These are phyloP conservation scores for Hypsibius dujardini DNA, from an alignment of 1,140 invertebrate species.

Conservation along the genomic window DNA sequence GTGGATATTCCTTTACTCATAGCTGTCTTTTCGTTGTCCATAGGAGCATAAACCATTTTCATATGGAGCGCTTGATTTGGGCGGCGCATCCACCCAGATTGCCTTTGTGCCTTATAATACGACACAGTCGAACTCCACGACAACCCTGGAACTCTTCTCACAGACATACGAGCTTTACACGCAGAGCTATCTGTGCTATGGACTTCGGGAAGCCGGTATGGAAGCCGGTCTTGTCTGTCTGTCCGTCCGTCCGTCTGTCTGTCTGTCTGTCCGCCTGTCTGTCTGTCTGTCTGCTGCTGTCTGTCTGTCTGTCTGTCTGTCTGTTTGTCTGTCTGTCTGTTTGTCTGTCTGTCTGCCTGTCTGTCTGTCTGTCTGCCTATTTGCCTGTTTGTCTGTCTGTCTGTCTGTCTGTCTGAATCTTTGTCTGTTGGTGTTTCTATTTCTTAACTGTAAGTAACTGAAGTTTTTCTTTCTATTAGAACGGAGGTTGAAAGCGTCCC, in stretches of 20 bases:
- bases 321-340: too few species aligned
- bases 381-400: too few species aligned
- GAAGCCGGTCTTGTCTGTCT: neutral
- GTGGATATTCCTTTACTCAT: constrained; percentile 1
- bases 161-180: constrained; percentile 33
- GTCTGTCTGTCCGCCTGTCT: too few species aligned
- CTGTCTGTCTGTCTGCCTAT: too few species aligned
- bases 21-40: neutral
- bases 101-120: constrained; percentile 27
- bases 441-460: too few species aligned
- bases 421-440: too few species aligned
- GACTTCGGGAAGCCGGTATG: constrained; percentile 32
- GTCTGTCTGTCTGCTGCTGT: too few species aligned
- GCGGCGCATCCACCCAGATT: constrained; percentile 41
- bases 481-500: neutral
- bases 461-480: neutral
- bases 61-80: constrained; percentile 38
- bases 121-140: constrained; percentile 22
- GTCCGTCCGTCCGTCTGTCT: too few species aligned
- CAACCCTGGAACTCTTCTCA: constrained; percentile 31
- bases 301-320: too few species aligned
- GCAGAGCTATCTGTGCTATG: constrained; percentile 39
- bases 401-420: too few species aligned
- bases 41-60: neutral
- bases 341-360: too few species aligned